These are phyloP conservation scores for Mormoops blainvillei DNA, from an alignment of 2,113 vertebrate species.

Conservation along the genomic window DNA sequence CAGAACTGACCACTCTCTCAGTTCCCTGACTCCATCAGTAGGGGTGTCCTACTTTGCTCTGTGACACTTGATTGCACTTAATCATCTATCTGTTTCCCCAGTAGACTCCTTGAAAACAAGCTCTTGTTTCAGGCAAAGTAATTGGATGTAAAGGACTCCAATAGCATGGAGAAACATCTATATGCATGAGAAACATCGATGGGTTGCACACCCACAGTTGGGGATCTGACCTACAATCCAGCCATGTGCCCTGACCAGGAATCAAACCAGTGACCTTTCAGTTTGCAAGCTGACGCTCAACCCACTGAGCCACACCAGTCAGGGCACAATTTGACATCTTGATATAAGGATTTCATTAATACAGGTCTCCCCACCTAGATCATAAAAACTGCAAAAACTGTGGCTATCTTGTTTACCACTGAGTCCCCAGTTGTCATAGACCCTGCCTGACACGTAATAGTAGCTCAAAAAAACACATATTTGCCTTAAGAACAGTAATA, in stretches of 20 bases:
- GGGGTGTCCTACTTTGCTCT: not conserved
- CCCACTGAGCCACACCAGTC: no score
- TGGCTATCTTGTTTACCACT: not conserved
- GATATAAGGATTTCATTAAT: not conserved
- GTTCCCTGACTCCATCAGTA: not conserved
- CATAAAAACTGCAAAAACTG: not conserved
- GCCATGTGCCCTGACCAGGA: no score
- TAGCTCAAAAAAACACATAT: not conserved
- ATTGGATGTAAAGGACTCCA: not conserved
- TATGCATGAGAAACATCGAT: no score
- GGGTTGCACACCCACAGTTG: no score
- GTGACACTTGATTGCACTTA: not conserved
- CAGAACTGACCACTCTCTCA: not conserved
- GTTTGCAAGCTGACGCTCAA: no score
- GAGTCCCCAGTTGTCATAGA: not conserved
- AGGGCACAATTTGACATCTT: not conserved
- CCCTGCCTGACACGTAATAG: not conserved
- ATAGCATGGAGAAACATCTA: not conserved
- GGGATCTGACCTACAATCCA: no score
- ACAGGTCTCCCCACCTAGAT: not conserved
- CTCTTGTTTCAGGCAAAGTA: not conserved
- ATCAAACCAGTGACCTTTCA: no score
- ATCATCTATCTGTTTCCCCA: not conserved
- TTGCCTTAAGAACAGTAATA: not conserved
- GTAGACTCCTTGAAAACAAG: not conserved